These are phyloP conservation scores for Hydropotes inermis DNA, from an alignment of 2,113 vertebrate species.

Conservation along the genomic window DNA sequence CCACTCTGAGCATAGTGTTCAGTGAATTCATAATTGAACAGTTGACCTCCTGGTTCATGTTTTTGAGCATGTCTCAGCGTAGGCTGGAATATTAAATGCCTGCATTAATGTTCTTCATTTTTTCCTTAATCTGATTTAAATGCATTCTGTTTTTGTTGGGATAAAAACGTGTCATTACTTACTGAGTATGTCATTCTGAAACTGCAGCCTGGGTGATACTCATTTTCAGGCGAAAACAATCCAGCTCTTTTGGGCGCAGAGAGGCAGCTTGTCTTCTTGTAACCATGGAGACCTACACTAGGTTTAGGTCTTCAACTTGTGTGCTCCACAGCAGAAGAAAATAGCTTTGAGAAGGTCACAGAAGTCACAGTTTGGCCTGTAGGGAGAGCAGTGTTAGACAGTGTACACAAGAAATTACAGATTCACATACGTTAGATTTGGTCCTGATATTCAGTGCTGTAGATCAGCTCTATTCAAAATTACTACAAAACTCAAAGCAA, in stretches of 20 bases:
- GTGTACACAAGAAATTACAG: neutral
- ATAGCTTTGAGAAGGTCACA: neutral
- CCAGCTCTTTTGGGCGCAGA: conserved; percentile 64
- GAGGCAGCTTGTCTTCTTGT: conserved; percentile 65
- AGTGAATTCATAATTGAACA: conserved; percentile 57
- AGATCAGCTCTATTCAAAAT: neutral
- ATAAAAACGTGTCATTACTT: conserved; percentile 42
- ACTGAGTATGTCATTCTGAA: conserved; percentile 56
- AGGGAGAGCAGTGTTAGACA: neutral
- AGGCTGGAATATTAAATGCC: conserved; percentile 13
- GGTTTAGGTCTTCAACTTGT: conserved; percentile 58
- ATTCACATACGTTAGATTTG: neutral
- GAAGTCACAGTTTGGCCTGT: neutral
- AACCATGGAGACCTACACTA: conserved; percentile 80
- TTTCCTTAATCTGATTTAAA: conserved; percentile 53
- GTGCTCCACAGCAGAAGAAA: conserved; percentile 34
- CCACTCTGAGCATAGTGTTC: conserved; percentile 35
- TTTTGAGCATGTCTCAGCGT: conserved; percentile 45
- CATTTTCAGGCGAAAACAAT: conserved; percentile 65
- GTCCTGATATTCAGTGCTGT: neutral
- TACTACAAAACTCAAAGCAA: neutral
- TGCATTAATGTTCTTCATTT: conserved; percentile 42
- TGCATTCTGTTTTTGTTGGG: conserved; percentile 33
- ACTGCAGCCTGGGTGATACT: conserved; percentile 53
- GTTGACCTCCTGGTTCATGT: conserved; percentile 32